phyloP scores from a whole-genome alignment of 2,888 invertebrate genomes.

The Pollenia griseotomentosa region DNA sequence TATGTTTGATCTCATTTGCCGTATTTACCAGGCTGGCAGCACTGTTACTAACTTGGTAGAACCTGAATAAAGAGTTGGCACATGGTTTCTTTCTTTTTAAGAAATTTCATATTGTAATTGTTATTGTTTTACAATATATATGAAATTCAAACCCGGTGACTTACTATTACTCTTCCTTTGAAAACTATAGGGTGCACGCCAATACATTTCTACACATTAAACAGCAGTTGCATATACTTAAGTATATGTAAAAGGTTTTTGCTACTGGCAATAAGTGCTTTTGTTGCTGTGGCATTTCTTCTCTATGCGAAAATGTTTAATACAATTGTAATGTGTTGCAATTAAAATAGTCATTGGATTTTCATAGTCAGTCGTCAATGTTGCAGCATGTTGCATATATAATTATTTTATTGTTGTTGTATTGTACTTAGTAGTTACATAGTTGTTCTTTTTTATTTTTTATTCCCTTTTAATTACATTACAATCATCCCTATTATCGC shows the following conservation, averaged over 20 bases:
- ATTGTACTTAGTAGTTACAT: not conserved
- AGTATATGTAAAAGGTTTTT: not conserved
- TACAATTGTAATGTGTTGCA: slow-evolving; percentile 28
- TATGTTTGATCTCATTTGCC: no score
- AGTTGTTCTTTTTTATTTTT: not conserved
- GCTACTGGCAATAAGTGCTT: slow-evolving; percentile 33
- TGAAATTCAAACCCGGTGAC: not conserved
- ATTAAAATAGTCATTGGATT: slow-evolving; percentile 36
- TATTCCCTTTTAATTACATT: slow-evolving; percentile 49
- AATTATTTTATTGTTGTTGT: slow-evolving; percentile 15
- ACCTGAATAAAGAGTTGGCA: no score
- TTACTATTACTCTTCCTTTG: not conserved
- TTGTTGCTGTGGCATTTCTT: slow-evolving; percentile 6
- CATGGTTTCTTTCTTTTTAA: no score
- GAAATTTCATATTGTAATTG: no score
- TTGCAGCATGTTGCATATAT: slow-evolving; percentile 1
- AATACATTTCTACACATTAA: not conserved
- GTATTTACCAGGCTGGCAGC: no score
- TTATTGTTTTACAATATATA: no score
- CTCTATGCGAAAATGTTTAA: not conserved
- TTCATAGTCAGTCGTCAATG: slow-evolving; percentile 1
- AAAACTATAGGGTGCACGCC: slow-evolving; percentile 15
- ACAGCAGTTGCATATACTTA: slow-evolving; percentile 4
- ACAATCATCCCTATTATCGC: slow-evolving; percentile 48
- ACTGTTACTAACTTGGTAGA: no score